phyloP scores from a whole-genome alignment of 2,888 invertebrate species.

The Tricholauxania praeusta region DNA sequence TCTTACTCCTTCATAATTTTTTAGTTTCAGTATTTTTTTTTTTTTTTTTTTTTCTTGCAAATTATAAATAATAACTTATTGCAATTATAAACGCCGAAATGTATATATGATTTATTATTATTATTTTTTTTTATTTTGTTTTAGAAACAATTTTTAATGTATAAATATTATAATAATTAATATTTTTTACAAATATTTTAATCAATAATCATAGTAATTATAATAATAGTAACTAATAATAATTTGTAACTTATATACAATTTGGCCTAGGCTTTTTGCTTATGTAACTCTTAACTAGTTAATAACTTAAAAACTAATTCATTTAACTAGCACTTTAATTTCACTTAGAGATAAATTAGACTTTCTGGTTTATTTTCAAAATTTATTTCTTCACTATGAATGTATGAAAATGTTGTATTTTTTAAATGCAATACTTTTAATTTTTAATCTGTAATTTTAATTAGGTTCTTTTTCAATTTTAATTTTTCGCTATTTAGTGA shows the following conservation, averaged over 20 bases:
- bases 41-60: neutral
- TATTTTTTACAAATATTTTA: slow-evolving; percentile 13
- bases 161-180: neutral
- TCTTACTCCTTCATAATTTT: no score
- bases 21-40: neutral
- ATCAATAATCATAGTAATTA: slow-evolving; percentile 11
- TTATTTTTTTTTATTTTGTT: neutral
- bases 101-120: neutral
- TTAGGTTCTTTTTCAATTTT: neutral
- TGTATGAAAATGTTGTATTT: neutral
- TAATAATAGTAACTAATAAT: slow-evolving; percentile 8
- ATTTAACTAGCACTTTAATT: slow-evolving; percentile 36
- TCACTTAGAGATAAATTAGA: slow-evolving; percentile 22
- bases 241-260: slow-evolving; percentile 29
- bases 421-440: slow-evolving; percentile 6
- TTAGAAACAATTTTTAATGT: neutral
- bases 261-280: slow-evolving; percentile 29
- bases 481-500: neutral
- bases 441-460: neutral
- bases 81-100: no score
- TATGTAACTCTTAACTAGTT: slow-evolving; percentile 25
- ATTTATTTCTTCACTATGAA: no score
- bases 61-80: no score
- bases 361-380: neutral
- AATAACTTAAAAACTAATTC: slow-evolving; percentile 33